A percentile compares a stretch with the other conserved stretches of the same genome.
phyloP scores from a whole-genome alignment of 2,113 vertebrate species.

The Plestiodon gilberti region DNA sequence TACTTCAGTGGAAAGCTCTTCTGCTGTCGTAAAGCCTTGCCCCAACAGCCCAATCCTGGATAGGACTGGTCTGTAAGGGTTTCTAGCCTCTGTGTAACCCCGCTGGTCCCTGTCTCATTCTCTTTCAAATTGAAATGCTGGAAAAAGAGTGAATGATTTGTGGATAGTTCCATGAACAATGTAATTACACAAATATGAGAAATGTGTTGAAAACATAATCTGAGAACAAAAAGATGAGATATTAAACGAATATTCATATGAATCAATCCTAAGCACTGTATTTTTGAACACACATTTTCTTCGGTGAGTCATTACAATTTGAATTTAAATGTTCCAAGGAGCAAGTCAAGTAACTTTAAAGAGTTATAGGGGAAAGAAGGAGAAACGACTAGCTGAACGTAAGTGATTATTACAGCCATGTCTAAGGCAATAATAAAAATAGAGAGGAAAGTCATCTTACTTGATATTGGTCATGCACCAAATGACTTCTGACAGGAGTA shows the following conservation, averaged over 20 bases:
- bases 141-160: neutral
- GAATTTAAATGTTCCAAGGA: slow-evolving; percentile 15
- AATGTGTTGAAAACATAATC: neutral
- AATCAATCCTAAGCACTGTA: neutral
- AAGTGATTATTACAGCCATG: slow-evolving; percentile 4
- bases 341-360: slow-evolving; percentile 4
- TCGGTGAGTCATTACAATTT: neutral
- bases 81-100: neutral
- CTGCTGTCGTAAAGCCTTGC: no score
- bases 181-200: neutral
- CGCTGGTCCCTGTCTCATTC: neutral
- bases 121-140: neutral
- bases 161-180: neutral
- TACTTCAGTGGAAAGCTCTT: no score
- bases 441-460: neutral
- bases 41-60: no score
- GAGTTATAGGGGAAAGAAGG: slow-evolving; percentile 11
- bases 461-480: slow-evolving; percentile 25
- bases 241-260: neutral
- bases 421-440: slow-evolving; percentile 14
- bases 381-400: neutral
- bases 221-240: neutral
- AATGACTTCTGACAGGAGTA: slow-evolving; percentile 29
- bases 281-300: neutral
- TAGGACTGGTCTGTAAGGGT: neutral